phyloP scores from a whole-genome alignment of 1,140 invertebrate species.

The Pollicipes pollicipes region DNA sequence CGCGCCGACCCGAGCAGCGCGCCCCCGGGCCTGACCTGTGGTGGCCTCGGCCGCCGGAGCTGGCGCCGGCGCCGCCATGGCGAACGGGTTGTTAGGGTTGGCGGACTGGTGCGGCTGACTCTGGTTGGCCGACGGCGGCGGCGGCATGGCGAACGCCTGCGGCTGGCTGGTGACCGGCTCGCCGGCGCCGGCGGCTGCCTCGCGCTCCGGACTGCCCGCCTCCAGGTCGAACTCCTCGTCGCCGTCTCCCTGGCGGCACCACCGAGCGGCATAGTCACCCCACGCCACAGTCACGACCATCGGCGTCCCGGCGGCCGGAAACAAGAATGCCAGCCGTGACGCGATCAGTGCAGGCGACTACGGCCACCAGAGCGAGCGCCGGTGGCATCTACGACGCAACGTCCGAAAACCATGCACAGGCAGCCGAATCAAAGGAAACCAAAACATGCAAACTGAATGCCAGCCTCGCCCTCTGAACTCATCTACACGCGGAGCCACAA shows the following conservation, averaged over 20 bases:
- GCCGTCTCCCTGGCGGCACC: constrained; percentile 22
- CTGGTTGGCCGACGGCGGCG: constrained; percentile 22
- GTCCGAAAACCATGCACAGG: too few relatives aligned
- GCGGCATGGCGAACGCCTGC: constrained; percentile 24
- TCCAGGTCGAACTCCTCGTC: constrained; percentile 27
- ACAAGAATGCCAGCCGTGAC: background rate
- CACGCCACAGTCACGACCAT: constrained; percentile 1
- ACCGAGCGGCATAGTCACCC: constrained; percentile 16
- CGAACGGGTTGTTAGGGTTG: constrained; percentile 19
- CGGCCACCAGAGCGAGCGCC: too few relatives aligned
- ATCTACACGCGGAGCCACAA: too few relatives aligned
- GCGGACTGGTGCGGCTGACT: constrained; percentile 15
- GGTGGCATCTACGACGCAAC: too few relatives aligned
- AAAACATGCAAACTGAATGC: too few relatives aligned
- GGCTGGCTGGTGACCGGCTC: constrained; percentile 8
- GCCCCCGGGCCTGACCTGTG: constrained; percentile 29
- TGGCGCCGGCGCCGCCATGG: constrained; percentile 26
- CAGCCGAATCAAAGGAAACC: too few relatives aligned
- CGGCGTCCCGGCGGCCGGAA: too few relatives aligned
- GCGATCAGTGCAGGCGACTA: background rate
- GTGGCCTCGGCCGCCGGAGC: constrained; percentile 28
- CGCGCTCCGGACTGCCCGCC: constrained; percentile 19
- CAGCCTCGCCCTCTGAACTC: too few relatives aligned
- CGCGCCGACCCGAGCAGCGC: too few relatives aligned
- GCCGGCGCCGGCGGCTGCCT: too few relatives aligned